Conservation (phyloP, 2,113 vertebrate genomes). For the Chionodraco myersi region DNA sequence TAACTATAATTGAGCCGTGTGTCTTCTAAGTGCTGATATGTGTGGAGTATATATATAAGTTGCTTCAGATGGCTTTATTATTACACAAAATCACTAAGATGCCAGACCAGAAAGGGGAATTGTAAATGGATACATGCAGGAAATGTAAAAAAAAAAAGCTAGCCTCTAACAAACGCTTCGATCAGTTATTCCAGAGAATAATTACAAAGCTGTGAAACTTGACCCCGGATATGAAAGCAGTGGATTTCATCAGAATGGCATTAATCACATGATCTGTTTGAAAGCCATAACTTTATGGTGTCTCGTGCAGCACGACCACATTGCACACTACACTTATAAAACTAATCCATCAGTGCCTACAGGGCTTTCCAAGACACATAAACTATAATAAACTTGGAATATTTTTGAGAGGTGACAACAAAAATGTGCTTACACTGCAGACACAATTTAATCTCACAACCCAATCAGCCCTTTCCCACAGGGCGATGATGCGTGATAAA, state of each 20-base stretch:
- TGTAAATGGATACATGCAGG: constrained; percentile 17
- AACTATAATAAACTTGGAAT: constrained; percentile 19
- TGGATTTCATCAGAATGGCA: constrained; percentile 19
- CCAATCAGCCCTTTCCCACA: constrained; percentile 48
- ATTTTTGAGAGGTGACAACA: constrained; percentile 45
- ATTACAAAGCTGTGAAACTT: constrained; percentile 32
- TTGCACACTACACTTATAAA: constrained; percentile 51
- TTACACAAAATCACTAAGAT: not conserved
- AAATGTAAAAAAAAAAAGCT: constrained; percentile 16
- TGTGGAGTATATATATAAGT: not conserved
- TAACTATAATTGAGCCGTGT: constrained; percentile 9
- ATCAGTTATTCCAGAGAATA: constrained; percentile 22
- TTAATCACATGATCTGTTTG: constrained; percentile 49
- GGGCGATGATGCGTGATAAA: constrained; percentile 25
- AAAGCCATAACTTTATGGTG: constrained; percentile 42
- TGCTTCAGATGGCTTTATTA: not conserved
- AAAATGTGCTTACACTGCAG: constrained; percentile 29
- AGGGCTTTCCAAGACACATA: constrained; percentile 42
- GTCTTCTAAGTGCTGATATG: constrained; percentile 3
- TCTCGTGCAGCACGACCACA: constrained; percentile 51
- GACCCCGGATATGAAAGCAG: constrained; percentile 21
- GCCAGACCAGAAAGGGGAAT: constrained; percentile 1
- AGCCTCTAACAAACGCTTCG: not conserved
- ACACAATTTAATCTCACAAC: constrained; percentile 19
- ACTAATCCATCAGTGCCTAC: constrained; percentile 53